Evolutionary conservation across 2,797 vertebrate species (phyloP).

Genomic region (Acestrorhynchus altus): DNA sequence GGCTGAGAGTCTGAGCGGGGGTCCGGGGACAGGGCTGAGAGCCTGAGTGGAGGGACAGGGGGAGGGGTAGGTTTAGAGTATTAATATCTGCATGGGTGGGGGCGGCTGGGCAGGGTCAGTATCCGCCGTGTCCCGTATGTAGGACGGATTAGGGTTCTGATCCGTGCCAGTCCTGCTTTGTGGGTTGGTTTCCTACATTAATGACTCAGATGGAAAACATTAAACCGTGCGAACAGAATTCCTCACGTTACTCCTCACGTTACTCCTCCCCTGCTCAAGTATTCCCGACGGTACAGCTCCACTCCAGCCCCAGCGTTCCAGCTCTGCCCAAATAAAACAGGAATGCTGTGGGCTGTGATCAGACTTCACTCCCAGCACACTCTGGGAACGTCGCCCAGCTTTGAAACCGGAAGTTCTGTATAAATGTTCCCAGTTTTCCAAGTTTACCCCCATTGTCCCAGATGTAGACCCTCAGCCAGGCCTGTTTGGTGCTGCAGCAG

Average conservation of each 20-base stretch:
- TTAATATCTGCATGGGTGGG: not conserved
- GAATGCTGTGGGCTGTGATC: not conserved
- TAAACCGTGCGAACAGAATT: not conserved
- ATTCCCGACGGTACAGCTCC: not conserved
- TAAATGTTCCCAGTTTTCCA: too few species aligned
- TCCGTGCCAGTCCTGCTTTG: not conserved
- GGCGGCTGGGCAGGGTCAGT: not conserved
- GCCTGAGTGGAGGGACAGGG: too few species aligned
- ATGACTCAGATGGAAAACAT: constrained; percentile 10
- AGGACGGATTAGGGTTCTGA: not conserved
- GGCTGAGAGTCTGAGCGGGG: too few species aligned
- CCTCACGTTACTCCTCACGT: constrained; percentile 1
- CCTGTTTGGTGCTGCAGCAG: too few species aligned
- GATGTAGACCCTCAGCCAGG: too few species aligned
- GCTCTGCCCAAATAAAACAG: not conserved
- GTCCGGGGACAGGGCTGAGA: too few species aligned
- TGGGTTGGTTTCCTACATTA: not conserved
- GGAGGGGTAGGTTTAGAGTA: not conserved
- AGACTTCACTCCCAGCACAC: not conserved
- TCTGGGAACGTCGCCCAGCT: not conserved
- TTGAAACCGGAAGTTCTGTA: not conserved
- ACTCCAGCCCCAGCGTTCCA: not conserved
- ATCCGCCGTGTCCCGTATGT: not conserved
- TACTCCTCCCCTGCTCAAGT: not conserved
- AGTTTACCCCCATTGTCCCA: too few species aligned